Evolutionary conservation across 2,888 invertebrate genomes (phyloP).

Genomic region (Smittia sp.): DNA sequence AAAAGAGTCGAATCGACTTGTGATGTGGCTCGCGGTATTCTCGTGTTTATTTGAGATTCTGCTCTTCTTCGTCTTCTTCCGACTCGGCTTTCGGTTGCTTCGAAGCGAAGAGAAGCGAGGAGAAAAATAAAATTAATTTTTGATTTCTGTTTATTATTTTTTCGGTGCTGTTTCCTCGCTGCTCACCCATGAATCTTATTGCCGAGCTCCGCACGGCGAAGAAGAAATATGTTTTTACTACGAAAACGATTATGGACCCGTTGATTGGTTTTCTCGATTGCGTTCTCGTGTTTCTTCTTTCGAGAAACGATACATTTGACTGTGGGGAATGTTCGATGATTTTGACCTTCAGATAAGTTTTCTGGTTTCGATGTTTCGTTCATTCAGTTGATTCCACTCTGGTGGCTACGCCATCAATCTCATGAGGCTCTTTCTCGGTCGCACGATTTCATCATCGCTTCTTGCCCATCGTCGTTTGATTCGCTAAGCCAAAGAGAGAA

Average conservation of each 20-base stretch:
- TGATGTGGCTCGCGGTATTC: constrained; percentile 39
- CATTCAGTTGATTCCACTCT: not conserved
- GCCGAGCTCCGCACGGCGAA: no score
- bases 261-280: constrained; percentile 13
- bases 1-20: not conserved
- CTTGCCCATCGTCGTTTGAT: not conserved
- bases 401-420: constrained; percentile 30
- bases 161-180: constrained; percentile 16
- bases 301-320: not conserved
- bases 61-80: no score
- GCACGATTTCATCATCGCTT: no score
- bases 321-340: constrained; percentile 20
- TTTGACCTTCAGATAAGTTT: constrained; percentile 26
- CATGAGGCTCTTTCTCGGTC: no score
- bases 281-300: not conserved
- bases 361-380: not conserved
- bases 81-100: no score
- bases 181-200: constrained; percentile 22
- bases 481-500: not conserved
- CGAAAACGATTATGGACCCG: constrained; percentile 15
- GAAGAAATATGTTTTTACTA: not conserved
- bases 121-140: no score
- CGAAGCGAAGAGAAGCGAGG: no score
- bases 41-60: constrained; percentile 10
- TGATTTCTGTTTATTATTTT: constrained; percentile 27